Conservation (phyloP, 1,140 invertebrate genomes). For the Eulimnadia texana region DNA sequence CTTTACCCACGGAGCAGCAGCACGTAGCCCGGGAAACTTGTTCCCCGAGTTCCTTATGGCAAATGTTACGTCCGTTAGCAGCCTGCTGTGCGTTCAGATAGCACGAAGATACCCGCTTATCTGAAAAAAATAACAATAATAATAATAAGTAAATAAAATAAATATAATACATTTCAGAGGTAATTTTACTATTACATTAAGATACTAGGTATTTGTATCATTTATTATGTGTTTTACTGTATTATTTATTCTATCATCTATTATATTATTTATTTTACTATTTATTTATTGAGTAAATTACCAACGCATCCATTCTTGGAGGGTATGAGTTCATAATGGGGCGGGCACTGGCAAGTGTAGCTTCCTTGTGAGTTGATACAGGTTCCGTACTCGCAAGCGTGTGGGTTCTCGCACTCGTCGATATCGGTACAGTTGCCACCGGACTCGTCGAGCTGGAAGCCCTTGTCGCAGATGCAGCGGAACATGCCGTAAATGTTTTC, state of each 20-base stretch:
- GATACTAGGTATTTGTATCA: too few relatives aligned
- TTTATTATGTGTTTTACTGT: too few relatives aligned
- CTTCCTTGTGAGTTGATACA: constrained; percentile 41
- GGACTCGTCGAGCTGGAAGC: constrained; percentile 60
- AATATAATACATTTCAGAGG: too few relatives aligned
- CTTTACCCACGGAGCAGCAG: constrained; percentile 69
- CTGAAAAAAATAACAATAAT: constrained; percentile 31
- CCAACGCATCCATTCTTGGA: constrained; percentile 54
- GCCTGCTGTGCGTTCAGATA: constrained; percentile 43
- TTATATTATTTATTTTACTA: neutral
- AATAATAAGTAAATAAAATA: neutral
- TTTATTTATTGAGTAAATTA: constrained; percentile 25
- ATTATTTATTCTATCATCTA: too few relatives aligned
- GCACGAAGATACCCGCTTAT: constrained; percentile 61
- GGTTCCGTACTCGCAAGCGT: constrained; percentile 39
- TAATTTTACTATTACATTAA: too few relatives aligned
- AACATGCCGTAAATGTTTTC: constrained; percentile 82
- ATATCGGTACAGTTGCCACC: constrained; percentile 44
- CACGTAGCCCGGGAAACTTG: constrained; percentile 60
- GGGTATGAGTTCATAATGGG: constrained; percentile 29
- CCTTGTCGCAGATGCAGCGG: constrained; percentile 65
- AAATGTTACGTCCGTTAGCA: constrained; percentile 29
- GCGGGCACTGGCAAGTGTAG: constrained; percentile 40
- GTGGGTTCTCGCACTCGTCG: constrained; percentile 43
- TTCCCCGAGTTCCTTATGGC: constrained; percentile 39